Evolutionary conservation across 1,140 invertebrate species (phyloP).

Genomic region (Zaprionus nigranus): DNA sequence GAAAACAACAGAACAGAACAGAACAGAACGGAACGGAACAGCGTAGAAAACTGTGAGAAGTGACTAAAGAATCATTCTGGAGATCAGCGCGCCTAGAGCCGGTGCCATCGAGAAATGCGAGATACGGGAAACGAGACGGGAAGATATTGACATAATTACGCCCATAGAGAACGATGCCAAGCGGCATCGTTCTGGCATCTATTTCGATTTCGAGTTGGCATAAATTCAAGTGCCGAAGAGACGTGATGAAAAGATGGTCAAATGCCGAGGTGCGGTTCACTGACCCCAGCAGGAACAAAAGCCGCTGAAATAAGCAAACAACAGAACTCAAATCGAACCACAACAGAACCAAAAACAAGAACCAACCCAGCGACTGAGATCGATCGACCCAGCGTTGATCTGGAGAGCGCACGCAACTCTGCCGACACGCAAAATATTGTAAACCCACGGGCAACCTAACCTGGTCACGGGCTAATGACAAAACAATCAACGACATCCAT

Average conservation of each 20-base stretch:
- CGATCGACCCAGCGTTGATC: background rate
- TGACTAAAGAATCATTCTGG: slow-evolving; percentile 39
- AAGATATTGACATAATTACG: slow-evolving; percentile 71
- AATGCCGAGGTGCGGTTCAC: slow-evolving; percentile 36
- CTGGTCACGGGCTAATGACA: slow-evolving; percentile 71
- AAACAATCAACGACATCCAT: slow-evolving; percentile 67
- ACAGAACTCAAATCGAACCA: background rate
- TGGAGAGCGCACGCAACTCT: slow-evolving; percentile 2
- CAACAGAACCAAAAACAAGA: slow-evolving; percentile 7
- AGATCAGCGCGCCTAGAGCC: slow-evolving; percentile 19
- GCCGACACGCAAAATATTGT: background rate
- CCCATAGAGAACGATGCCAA: slow-evolving; percentile 26
- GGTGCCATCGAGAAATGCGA: background rate
- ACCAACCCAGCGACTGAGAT: background rate
- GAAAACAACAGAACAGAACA: background rate
- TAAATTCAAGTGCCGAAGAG: slow-evolving; percentile 72
- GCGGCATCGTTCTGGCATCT: slow-evolving; percentile 18
- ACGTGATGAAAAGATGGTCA: slow-evolving; percentile 29
- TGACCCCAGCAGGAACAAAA: slow-evolving; percentile 39
- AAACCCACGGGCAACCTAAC: slow-evolving; percentile 26
- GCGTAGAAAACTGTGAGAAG: slow-evolving; percentile 13
- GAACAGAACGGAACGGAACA: slow-evolving; percentile 2
- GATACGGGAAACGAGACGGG: slow-evolving; percentile 1
- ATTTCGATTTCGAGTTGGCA: slow-evolving; percentile 59
- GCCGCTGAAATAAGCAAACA: slow-evolving; percentile 13